Percentiles rank a stretch among this genome's conserved stretches.
Evolutionary conservation across 2,888 invertebrate species (phyloP).

Genomic region (Heliconius hortense): DNA sequence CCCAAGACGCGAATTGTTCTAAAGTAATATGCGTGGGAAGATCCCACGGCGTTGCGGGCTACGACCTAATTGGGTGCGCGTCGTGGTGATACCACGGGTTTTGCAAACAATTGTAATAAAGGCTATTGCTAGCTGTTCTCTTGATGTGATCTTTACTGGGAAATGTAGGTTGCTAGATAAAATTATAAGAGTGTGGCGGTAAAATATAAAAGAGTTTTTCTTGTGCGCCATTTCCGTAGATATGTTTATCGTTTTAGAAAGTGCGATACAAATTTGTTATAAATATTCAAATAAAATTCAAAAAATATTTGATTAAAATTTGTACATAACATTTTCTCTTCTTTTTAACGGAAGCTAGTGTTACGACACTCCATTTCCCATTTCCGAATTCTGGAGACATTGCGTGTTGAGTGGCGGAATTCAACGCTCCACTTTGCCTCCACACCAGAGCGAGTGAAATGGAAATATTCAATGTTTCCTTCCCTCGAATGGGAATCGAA

Average conservation of each 20-base stretch:
- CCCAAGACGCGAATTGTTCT: slow-evolving; percentile 55
- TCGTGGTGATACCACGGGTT: slow-evolving; percentile 47
- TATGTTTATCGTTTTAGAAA: not conserved
- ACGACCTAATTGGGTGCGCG: slow-evolving; percentile 61
- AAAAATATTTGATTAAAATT: no score
- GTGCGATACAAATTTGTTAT: not conserved
- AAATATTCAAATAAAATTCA: not conserved
- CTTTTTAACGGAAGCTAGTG: not conserved
- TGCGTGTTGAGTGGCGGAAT: not conserved
- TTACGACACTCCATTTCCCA: not conserved
- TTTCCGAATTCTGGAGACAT: no score
- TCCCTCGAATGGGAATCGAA: not conserved
- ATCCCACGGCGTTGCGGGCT: slow-evolving; percentile 66
- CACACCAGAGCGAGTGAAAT: no score
- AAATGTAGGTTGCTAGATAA: slow-evolving; percentile 19
- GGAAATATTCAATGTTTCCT: not conserved
- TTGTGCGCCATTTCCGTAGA: not conserved
- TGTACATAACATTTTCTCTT: no score
- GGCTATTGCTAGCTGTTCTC: slow-evolving; percentile 23
- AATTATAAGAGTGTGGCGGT: not conserved
- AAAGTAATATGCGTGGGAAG: slow-evolving; percentile 71
- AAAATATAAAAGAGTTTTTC: not conserved
- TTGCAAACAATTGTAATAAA: slow-evolving; percentile 36
- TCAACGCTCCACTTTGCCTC: not conserved
- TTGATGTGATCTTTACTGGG: slow-evolving; percentile 28